These are phyloP conservation scores for Balanococcus diminutus DNA, from an alignment of 2,888 invertebrate species.

Conservation along the genomic window DNA sequence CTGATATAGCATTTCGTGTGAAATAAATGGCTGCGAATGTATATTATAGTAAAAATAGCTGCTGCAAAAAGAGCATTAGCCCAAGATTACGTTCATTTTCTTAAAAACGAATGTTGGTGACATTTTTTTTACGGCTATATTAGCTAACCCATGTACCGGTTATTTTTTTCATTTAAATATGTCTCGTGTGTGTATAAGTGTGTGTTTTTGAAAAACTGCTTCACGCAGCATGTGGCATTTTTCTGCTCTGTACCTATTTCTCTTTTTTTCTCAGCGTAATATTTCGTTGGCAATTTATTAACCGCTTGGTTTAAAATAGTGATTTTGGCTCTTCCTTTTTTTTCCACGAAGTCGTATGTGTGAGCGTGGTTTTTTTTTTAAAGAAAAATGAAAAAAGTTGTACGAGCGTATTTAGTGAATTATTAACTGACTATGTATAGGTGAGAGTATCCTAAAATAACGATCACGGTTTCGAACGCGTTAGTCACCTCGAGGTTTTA, in stretches of 20 bases:
- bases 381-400: background rate
- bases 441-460: background rate
- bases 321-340: background rate
- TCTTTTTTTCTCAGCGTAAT: background rate
- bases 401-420: background rate
- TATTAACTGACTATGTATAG: background rate
- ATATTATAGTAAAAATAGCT: background rate
- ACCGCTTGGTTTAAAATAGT: background rate
- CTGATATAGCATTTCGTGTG: background rate
- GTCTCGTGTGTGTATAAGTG: background rate
- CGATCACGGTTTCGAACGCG: background rate
- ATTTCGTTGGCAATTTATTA: background rate
- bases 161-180: constrained; percentile 35
- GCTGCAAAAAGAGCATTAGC: background rate
- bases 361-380: background rate
- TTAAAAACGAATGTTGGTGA: constrained; percentile 33
- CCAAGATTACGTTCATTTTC: constrained; percentile 38
- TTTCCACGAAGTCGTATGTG: background rate
- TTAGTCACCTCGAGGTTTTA: background rate
- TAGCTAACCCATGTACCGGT: constrained; percentile 17
- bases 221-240: background rate
- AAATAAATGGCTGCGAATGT: background rate
- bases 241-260: background rate
- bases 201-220: constrained; percentile 19
- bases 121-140: constrained; percentile 16